A percentile compares a stretch with the other conserved stretches of the same genome.
Evolutionary conservation across 2,113 vertebrate species (phyloP).

Genomic region (Grus americana): DNA sequence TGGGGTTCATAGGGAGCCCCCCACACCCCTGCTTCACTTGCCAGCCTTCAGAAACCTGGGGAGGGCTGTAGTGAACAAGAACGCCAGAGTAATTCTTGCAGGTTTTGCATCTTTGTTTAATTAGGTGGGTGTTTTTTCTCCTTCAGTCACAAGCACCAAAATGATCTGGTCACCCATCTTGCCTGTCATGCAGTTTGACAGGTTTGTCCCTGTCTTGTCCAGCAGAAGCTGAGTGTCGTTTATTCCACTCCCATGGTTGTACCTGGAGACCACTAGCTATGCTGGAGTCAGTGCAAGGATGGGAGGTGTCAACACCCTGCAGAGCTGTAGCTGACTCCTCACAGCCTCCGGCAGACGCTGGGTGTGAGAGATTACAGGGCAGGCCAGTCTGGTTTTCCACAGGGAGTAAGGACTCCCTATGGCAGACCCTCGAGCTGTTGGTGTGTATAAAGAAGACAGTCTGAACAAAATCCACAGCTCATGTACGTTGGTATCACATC

Average conservation of each 20-base stretch:
- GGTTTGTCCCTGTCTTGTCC: background rate
- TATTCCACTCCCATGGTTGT: background rate
- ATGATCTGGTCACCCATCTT: background rate
- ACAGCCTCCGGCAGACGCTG: background rate
- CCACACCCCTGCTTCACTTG: background rate
- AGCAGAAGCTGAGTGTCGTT: background rate
- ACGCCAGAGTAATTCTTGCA: background rate
- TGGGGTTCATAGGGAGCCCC: background rate
- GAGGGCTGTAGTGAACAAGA: background rate
- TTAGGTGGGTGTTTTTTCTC: background rate
- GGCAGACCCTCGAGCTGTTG: accelerated
- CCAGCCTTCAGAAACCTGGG: background rate
- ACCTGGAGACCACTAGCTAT: background rate
- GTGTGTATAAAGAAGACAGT: background rate
- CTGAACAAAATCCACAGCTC: background rate
- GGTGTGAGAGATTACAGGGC: background rate
- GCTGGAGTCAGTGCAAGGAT: background rate
- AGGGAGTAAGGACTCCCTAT: accelerated
- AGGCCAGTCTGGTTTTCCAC: background rate
- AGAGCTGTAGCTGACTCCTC: background rate
- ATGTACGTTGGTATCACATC: background rate
- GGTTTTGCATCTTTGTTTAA: background rate
- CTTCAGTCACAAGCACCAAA: background rate
- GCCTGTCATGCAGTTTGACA: background rate
- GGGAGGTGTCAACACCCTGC: background rate